phyloP scores from a whole-genome alignment of 1,140 invertebrate species.

The Sminthurides bifidus region DNA sequence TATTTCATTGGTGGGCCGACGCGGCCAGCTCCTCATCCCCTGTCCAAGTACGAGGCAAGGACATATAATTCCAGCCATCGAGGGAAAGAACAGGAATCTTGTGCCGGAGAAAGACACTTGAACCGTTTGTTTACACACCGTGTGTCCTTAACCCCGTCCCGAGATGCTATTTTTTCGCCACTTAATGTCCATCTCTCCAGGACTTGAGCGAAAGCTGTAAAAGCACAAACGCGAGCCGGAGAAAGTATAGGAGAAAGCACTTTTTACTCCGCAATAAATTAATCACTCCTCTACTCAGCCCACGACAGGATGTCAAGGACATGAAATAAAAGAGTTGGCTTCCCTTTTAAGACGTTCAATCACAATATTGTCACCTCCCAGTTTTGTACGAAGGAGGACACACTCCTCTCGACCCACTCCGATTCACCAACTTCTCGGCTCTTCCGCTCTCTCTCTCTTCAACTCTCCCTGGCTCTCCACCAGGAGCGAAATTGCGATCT shows the following conservation, averaged over 20 bases:
- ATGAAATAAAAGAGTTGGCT: background rate
- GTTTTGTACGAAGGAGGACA: background rate
- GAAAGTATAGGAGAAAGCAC: background rate
- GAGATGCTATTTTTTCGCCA: too few species aligned
- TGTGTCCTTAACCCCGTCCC: too few species aligned
- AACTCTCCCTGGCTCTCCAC: background rate
- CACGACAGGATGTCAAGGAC: background rate
- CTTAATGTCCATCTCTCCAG: too few species aligned
- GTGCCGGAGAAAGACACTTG: too few species aligned
- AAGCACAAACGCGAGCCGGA: background rate
- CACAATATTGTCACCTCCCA: background rate
- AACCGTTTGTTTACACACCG: too few species aligned
- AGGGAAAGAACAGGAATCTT: too few species aligned
- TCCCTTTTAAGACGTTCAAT: background rate
- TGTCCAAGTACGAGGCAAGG: too few species aligned
- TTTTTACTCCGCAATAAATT: background rate
- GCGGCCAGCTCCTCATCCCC: too few species aligned
- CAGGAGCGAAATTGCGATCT: background rate
- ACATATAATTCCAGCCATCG: too few species aligned
- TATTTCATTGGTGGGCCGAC: too few species aligned
- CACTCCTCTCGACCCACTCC: background rate
- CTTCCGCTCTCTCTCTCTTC: background rate
- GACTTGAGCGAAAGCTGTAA: too few species aligned
- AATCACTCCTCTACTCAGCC: background rate
- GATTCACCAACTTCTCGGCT: background rate